Percentiles rank a stretch among this genome's conserved stretches.
phyloP scores from a whole-genome alignment of 2,113 vertebrate genomes.

The Galemys pyrenaicus region DNA sequence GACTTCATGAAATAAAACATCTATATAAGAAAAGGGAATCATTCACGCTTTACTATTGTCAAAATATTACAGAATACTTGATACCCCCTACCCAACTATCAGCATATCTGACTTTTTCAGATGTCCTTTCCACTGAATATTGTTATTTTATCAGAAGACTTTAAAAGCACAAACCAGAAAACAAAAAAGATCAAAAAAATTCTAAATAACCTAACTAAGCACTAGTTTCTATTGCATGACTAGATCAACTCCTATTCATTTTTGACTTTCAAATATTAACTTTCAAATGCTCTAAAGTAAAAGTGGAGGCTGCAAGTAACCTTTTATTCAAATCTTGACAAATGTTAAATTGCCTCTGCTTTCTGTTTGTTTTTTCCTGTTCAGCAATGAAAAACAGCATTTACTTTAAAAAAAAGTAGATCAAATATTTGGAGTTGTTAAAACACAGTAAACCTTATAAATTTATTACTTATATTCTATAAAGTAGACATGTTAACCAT shows the following conservation, averaged over 20 bases:
- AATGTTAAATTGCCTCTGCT: background rate
- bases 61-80: background rate
- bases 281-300: background rate
- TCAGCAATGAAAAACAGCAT: constrained; percentile 23
- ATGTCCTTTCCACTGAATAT: background rate
- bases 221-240: background rate
- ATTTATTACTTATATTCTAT: constrained; percentile 23
- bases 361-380: background rate
- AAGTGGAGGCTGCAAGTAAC: background rate
- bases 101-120: background rate
- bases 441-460: background rate
- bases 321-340: background rate
- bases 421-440: background rate
- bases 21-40: background rate
- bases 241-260: constrained; percentile 26
- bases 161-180: constrained; percentile 49
- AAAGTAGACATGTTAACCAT: background rate
- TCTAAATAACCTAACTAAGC: constrained; percentile 28
- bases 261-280: constrained; percentile 28
- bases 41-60: background rate
- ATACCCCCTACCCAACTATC: background rate
- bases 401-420: constrained; percentile 4
- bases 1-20: background rate
- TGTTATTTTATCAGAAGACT: constrained; percentile 6
- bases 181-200: constrained; percentile 32